Conservation (phyloP, 2,888 invertebrate species). For the Synergus japonicus region DNA sequence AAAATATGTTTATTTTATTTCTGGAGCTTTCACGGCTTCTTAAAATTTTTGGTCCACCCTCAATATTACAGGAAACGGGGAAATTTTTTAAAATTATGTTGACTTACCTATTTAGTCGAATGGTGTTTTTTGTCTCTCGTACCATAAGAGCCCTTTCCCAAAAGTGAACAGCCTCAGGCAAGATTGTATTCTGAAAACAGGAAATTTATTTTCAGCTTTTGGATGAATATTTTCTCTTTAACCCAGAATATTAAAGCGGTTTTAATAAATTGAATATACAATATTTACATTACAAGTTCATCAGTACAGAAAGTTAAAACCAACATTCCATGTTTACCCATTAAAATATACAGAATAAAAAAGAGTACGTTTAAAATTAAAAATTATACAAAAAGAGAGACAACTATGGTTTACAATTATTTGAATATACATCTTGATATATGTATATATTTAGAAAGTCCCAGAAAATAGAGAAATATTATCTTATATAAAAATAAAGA, state of each 20-base stretch:
- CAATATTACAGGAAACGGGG: no score
- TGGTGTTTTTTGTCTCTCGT: constrained; percentile 90
- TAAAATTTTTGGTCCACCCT: no score
- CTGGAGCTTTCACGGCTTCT: no score
- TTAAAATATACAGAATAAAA: neutral
- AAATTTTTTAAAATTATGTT: neutral
- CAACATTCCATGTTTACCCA: neutral
- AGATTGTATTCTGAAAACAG: constrained; percentile 87
- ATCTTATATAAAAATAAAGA: neutral
- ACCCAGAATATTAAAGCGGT: neutral
- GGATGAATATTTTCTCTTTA: no score
- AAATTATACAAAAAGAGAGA: neutral
- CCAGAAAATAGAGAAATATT: neutral
- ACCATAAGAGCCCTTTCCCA: constrained; percentile 96
- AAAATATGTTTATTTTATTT: neutral
- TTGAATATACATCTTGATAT: neutral
- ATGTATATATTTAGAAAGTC: neutral
- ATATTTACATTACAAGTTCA: neutral
- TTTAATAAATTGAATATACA: neutral
- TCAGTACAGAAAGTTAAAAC: neutral
- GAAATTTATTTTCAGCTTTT: neutral
- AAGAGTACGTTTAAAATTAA: neutral
- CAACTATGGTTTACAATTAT: neutral
- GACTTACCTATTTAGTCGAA: constrained; percentile 90
- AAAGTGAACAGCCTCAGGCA: constrained; percentile 94